phyloP scores from a whole-genome alignment of 2,888 invertebrate genomes.

The Oxyteleia sp. region DNA sequence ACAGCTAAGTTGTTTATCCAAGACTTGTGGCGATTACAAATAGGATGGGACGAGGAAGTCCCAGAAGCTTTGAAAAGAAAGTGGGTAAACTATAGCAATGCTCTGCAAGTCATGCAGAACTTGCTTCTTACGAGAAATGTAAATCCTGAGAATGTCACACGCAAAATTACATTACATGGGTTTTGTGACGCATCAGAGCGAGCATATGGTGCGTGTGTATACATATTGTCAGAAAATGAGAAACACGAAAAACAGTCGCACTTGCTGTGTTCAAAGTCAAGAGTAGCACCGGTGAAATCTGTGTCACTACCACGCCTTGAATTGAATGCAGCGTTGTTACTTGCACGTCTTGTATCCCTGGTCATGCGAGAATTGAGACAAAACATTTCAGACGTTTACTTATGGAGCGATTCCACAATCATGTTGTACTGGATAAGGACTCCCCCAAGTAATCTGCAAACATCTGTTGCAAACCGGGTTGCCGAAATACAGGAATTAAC shows the following conservation, averaged over 20 bases:
- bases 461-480: too few species aligned
- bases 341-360: slow-evolving; percentile 3
- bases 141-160: neutral
- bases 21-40: neutral
- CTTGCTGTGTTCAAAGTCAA: slow-evolving; percentile 65
- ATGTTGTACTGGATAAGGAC: neutral
- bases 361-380: slow-evolving; percentile 9
- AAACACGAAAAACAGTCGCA: neutral
- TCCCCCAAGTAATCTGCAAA: too few species aligned
- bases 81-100: neutral
- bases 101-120: too few species aligned
- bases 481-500: too few species aligned
- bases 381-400: neutral
- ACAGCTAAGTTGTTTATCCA: neutral
- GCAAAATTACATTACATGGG: neutral
- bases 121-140: too few species aligned
- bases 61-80: neutral
- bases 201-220: slow-evolving; percentile 76
- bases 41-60: neutral
- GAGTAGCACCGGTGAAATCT: slow-evolving; percentile 34
- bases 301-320: slow-evolving; percentile 1
- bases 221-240: slow-evolving; percentile 36
- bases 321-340: slow-evolving; percentile 15
- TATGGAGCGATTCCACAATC: slow-evolving; percentile 31
- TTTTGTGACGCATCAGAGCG: slow-evolving; percentile 1